Base-by-base conservation (phyloP, 2,113 vertebrate species). In the Calyptomena viridis region DNA sequence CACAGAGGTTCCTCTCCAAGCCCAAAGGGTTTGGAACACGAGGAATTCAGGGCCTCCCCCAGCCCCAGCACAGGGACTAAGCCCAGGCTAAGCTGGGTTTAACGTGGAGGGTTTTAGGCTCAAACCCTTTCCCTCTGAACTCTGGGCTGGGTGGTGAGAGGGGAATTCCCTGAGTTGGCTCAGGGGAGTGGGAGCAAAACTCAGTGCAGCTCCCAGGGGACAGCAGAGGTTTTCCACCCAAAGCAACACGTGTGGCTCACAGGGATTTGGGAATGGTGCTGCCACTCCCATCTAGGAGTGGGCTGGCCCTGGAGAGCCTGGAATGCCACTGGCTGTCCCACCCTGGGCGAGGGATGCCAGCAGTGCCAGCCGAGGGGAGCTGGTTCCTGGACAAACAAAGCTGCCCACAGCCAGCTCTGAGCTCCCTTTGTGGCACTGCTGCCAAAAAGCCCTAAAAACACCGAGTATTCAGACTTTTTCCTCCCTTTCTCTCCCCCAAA, bases 141-240 rank as follows among this genome's bases (percentile, higher is more conserved):
- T 31, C 9, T 16, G 4, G 5, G 16, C 40, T 42, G 58, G 42
- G 15, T 8, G 84, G 19, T 33, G 40, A 22, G 64, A 18, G 28
- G 42, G 24, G 44, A 15, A 33, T 68, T 42, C 20, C 44, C 30
- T 56, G 58, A n/a, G n/a, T n/a, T n/a, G n/a, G n/a, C n/a, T n/a
- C n/a, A n/a, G n/a, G n/a, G n/a, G n/a, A n/a, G n/a, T n/a, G n/a
- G n/a, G n/a, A n/a, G n/a, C n/a, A n/a, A n/a, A n/a, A n/a, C n/a
- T n/a, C n/a, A n/a, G n/a, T n/a, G n/a, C n/a, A n/a, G n/a, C 49
- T 24, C 27, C 13, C 1, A 3, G 39, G 4, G 0, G 6, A 8
- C 40, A 59, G 14, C 40, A 42, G 63, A 55, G 13, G 35, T 25
- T 78, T 37, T 30, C 55, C 30, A 14, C 15, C 28, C 68, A 9